Percentiles rank a stretch among this genome's conserved stretches.
Evolutionary conservation across 2,888 invertebrate species (phyloP).

Genomic region (Chaetogeoica ovagalla): DNA sequence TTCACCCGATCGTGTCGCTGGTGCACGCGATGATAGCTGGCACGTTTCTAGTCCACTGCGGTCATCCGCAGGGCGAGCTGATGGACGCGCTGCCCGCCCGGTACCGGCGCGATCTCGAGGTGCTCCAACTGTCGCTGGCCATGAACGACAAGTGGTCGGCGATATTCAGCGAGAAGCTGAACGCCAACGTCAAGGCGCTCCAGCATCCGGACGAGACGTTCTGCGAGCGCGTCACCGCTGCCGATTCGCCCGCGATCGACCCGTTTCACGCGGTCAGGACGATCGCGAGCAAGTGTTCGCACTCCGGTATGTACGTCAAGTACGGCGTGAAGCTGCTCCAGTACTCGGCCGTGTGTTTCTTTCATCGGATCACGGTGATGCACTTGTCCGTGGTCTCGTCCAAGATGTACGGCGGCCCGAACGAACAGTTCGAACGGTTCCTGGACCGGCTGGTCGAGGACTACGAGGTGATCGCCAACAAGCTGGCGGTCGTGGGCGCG

Average conservation of each 20-base stretch:
- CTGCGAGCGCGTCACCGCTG: background rate
- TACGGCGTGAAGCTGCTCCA: background rate
- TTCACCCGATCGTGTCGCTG: too few relatives aligned
- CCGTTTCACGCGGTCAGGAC: background rate
- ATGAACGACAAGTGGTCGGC: background rate
- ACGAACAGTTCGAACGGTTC: background rate
- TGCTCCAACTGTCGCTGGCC: slow-evolving; percentile 2
- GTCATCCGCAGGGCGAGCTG: background rate
- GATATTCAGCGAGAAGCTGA: background rate
- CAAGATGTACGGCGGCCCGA: background rate
- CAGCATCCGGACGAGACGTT: background rate
- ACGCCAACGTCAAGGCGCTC: too few relatives aligned
- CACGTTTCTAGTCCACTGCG: too few relatives aligned
- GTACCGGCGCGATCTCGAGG: background rate
- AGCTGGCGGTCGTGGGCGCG: background rate
- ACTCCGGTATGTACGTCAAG: slow-evolving; percentile 3
- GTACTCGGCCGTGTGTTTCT: background rate
- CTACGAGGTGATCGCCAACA: background rate
- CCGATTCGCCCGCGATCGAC: background rate
- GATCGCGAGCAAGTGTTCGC: background rate
- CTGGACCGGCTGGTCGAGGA: background rate
- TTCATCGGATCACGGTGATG: background rate
- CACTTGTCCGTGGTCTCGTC: background rate
- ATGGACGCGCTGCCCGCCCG: background rate
- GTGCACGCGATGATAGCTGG: too few relatives aligned